Conservation (phyloP, 64 coral and sea anemone species). For the Stichodactyla helianthus region DNA sequence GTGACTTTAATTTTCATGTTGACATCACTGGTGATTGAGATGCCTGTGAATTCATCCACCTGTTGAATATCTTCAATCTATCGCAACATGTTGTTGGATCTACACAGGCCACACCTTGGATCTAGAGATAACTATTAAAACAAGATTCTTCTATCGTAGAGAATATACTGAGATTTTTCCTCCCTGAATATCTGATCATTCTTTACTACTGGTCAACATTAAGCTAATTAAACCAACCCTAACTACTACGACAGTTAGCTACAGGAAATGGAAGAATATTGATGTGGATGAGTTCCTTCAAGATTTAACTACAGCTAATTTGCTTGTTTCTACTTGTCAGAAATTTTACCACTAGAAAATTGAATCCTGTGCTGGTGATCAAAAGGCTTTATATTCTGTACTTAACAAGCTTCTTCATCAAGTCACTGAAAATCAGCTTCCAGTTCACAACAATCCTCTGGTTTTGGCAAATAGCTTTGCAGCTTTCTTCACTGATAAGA, state of each 20-base stretch:
- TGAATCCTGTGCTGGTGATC: constrained; percentile 16
- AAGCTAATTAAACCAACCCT: background rate
- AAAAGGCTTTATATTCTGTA: constrained; percentile 10
- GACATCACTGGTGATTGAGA: too few relatives aligned
- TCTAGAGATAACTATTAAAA: constrained; percentile 41
- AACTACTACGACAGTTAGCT: background rate
- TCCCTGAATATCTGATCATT: constrained; percentile 27
- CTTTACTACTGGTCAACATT: background rate
- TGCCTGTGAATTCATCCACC: too few relatives aligned
- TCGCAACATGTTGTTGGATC: too few relatives aligned
- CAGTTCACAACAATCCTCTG: background rate
- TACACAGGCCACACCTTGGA: too few relatives aligned
- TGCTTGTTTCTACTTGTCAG: too few relatives aligned
- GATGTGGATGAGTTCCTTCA: background rate
- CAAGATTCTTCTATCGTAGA: background rate
- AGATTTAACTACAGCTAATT: background rate
- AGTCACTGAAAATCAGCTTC: background rate
- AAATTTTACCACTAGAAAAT: too few relatives aligned
- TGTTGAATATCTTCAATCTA: too few relatives aligned
- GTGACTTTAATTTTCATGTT: too few relatives aligned
- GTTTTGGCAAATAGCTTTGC: constrained; percentile 8
- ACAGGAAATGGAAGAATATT: constrained; percentile 2
- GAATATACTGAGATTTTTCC: background rate
- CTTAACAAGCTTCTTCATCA: background rate
- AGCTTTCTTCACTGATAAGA: constrained; percentile 1